These are phyloP conservation scores for Antheraea assamensis DNA, from an alignment of 2,888 invertebrate genomes.

Conservation along the genomic window DNA sequence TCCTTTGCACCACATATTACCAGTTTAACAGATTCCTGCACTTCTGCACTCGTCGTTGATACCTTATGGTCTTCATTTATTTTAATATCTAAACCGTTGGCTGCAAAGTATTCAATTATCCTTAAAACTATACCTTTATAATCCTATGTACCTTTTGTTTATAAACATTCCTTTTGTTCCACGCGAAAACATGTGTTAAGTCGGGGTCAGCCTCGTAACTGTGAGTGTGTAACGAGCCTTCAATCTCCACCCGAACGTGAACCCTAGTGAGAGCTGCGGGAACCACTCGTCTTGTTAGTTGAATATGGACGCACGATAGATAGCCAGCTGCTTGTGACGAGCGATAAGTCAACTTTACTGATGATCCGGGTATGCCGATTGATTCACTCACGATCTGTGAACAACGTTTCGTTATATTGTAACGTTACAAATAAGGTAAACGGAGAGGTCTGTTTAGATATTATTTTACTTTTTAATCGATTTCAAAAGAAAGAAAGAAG, in stretches of 20 bases:
- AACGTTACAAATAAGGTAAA: not conserved
- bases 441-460: too few species aligned
- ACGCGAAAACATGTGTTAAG: constrained; percentile 97
- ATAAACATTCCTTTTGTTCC: constrained; percentile 99
- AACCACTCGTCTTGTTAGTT: constrained; percentile 90
- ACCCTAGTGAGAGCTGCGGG: constrained; percentile 93
- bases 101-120: not conserved
- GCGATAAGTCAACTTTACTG: constrained; percentile 96
- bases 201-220: constrained; percentile 98
- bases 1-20: too few species aligned
- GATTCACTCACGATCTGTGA: constrained; percentile 97
- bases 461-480: too few species aligned
- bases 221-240: constrained; percentile 95
- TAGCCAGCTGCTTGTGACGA: constrained; percentile 97
- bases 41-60: too few species aligned
- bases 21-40: too few species aligned
- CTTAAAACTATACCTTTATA: not conserved
- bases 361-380: constrained; percentile 96
- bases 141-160: constrained; percentile 88
- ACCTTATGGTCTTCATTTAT: too few species aligned
- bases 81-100: not conserved
- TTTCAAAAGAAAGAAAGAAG: too few species aligned
- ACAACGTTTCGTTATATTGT: constrained; percentile 23
- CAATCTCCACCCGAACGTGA: constrained; percentile 95
- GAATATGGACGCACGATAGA: constrained; percentile 95